These are phyloP conservation scores for Drosophila peninsularis DNA, from an alignment of 2,888 invertebrate genomes.

Conservation along the genomic window DNA sequence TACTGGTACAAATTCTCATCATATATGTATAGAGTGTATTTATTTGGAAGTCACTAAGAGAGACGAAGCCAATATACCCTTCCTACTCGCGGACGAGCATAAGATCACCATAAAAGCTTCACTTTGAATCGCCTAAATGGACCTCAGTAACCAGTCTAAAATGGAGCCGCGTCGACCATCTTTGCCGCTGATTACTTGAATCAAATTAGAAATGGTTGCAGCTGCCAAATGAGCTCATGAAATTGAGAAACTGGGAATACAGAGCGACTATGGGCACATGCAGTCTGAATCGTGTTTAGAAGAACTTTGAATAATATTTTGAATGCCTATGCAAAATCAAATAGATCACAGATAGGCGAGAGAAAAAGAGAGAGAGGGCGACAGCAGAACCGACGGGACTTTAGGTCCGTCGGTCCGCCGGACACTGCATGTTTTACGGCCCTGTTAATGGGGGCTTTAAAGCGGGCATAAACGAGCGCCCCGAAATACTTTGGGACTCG, in stretches of 20 bases:
- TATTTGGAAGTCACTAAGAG: neutral
- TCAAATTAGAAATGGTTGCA: slow-evolving; percentile 14
- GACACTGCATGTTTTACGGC: slow-evolving; percentile 48
- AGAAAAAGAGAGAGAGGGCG: neutral
- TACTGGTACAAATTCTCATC: no score
- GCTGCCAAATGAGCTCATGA: slow-evolving; percentile 3
- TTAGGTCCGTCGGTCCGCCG: slow-evolving; percentile 13
- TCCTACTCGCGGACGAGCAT: neutral
- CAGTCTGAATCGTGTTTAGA: neutral
- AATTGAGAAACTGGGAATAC: slow-evolving; percentile 19
- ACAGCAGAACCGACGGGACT: slow-evolving; percentile 21
- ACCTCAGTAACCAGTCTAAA: neutral
- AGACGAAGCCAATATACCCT: neutral
- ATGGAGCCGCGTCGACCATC: slow-evolving; percentile 2
- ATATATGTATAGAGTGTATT: no score
- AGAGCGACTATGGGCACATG: neutral
- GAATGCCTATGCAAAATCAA: slow-evolving; percentile 12
- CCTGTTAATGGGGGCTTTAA: slow-evolving; percentile 70
- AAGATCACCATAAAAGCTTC: neutral
- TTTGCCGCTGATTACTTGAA: slow-evolving; percentile 12
- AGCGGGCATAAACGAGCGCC: slow-evolving; percentile 20
- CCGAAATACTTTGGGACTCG: slow-evolving; percentile 3
- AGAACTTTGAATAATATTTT: slow-evolving; percentile 28
- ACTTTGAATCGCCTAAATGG: slow-evolving; percentile 2
- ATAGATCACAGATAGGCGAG: neutral